Evolutionary conservation across 2,113 vertebrate genomes (phyloP).

Genomic region (Ammodytes marinus): DNA sequence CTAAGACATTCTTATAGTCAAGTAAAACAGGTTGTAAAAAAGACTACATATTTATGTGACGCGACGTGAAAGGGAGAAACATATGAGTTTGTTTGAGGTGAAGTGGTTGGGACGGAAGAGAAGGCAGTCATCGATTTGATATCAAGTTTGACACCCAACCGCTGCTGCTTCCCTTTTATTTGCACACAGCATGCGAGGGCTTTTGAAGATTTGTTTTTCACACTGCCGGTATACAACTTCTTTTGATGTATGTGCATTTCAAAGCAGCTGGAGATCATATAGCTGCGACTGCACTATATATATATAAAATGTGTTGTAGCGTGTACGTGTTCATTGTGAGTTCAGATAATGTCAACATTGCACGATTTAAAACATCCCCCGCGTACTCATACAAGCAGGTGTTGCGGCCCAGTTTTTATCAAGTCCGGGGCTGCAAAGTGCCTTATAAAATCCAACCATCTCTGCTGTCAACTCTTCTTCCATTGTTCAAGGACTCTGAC

Average conservation of each 20-base stretch:
- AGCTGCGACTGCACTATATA: constrained; percentile 11
- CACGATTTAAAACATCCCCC: constrained; percentile 8
- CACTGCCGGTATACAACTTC: neutral
- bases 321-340: neutral
- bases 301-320: constrained; percentile 10
- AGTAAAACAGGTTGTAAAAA: constrained; percentile 13
- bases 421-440: constrained; percentile 21
- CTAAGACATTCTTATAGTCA: constrained; percentile 26
- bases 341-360: neutral
- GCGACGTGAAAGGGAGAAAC: constrained; percentile 12
- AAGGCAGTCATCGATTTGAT: constrained; percentile 45
- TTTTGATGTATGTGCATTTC: constrained; percentile 42
- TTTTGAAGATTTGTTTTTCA: constrained; percentile 45
- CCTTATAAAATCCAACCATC: constrained; percentile 15
- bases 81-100: constrained; percentile 28
- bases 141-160: constrained; percentile 41
- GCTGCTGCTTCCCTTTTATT: constrained; percentile 35
- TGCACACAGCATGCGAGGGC: constrained; percentile 15
- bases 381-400: constrained; percentile 5
- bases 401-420: constrained; percentile 35
- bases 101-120: constrained; percentile 26
- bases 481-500: constrained; percentile 30
- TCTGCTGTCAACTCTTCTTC: constrained; percentile 20
- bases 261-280: constrained; percentile 21
- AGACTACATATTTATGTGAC: constrained; percentile 22